Evolutionary conservation across 2,797 vertebrate species (phyloP).

Genomic region (Poliocrania exsul): DNA sequence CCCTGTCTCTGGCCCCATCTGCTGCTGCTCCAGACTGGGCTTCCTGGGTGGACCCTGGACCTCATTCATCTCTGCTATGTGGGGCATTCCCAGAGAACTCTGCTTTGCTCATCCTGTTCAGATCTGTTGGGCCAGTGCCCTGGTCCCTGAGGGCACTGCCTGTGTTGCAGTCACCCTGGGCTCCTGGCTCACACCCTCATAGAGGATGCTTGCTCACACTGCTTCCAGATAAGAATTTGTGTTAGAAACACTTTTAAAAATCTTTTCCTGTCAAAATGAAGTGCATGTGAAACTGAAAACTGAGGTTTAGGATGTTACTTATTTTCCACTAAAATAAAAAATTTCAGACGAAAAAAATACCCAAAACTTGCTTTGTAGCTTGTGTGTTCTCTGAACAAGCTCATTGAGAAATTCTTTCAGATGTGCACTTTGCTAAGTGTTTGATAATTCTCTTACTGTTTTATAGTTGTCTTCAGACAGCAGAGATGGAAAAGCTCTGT

Average conservation of each 20-base stretch:
- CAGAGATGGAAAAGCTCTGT: constrained; percentile 45
- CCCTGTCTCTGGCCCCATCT: neutral
- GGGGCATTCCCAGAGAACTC: accelerated
- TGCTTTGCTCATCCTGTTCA: neutral
- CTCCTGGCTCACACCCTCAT: accelerated
- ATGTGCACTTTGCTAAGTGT: neutral
- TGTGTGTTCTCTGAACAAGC: neutral
- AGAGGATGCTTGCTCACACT: neutral
- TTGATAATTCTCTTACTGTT: neutral
- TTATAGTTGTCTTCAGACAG: constrained; percentile 76
- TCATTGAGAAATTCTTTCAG: neutral
- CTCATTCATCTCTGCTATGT: accelerated
- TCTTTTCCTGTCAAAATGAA: neutral
- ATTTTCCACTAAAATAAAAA: neutral
- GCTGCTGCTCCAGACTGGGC: neutral
- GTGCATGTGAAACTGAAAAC: neutral
- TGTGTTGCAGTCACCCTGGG: neutral
- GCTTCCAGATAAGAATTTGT: neutral
- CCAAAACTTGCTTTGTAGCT: neutral
- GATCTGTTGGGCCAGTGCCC: neutral
- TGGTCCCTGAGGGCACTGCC: neutral
- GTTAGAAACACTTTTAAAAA: neutral
- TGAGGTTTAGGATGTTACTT: neutral
- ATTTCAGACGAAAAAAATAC: neutral
- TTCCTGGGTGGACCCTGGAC: neutral